Base-by-base conservation (phyloP, 2,888 invertebrate genomes). In the Pilophorus perplexus region DNA sequence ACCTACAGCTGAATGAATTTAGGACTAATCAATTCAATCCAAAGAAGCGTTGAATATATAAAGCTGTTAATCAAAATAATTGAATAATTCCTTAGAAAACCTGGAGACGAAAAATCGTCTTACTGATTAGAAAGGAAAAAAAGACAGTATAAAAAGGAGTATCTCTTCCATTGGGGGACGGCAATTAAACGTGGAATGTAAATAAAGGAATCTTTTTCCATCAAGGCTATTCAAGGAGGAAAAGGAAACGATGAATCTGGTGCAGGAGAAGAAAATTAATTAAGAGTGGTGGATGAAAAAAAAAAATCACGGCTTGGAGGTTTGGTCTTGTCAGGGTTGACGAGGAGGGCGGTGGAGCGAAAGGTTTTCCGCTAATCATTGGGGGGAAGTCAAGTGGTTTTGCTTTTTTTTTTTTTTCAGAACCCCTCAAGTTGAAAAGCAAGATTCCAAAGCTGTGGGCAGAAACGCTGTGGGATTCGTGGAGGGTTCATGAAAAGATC, bases 371-470 rank as follows among this genome's bases (percentile, higher is more conserved):
- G 27, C 54, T 28, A 54, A 54, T 16, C 27, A 54, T 28, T 20
- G 54, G 33, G 8, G 54, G 16, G 33, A 54, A 54, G 54, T 28
- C 54, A 54, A 54, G 54, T 54, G 54, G 52, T 52, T 48, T 33
- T 44, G 44, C 44, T 18, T 44, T 44, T 44, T 33, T 33, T 33
- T 33, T 33, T 33, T 12, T 12, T 33, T 33, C 33, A 8, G 33
- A 33, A 10, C 44, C 20, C 16, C 44, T 18, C 4, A 2, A 44
- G 18, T 16, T 2, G 50, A 27, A 50, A 16, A n/a, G 50, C 16
- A 8, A 50, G 10, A 8, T 50, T 50, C 18, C 50, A 50, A 50
- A 50, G 50, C n/a, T 25, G 22, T 50, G 50, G n/a, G 38, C 25
- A 5, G 25, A 40, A 27, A 28, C n/a, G 57, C 22, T 57, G 22